phyloP scores from a whole-genome alignment of 2,888 invertebrate genomes.

The Drosophila nr. fundita region DNA sequence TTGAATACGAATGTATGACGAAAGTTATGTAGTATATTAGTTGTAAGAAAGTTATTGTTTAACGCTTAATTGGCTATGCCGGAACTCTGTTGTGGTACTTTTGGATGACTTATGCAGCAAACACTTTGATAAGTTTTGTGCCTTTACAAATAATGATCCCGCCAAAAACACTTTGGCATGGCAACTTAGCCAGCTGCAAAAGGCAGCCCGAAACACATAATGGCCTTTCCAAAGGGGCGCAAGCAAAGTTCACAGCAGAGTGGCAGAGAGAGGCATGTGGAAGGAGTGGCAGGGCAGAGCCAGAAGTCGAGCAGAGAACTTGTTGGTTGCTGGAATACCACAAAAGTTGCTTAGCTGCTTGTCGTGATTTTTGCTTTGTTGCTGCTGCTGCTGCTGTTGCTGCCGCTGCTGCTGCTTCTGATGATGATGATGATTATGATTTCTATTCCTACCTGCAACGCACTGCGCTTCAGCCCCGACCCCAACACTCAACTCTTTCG shows the following conservation, averaged over 20 bases:
- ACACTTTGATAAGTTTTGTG: slow-evolving; percentile 48
- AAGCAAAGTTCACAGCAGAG: slow-evolving; percentile 4
- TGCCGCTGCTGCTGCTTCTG: slow-evolving; percentile 9
- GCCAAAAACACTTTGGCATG: slow-evolving; percentile 30
- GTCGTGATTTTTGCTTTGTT: slow-evolving; percentile 36
- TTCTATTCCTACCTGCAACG: slow-evolving; percentile 51
- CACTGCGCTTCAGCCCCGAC: background rate
- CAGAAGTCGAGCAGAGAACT: background rate
- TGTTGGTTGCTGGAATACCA: slow-evolving; percentile 34
- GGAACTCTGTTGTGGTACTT: slow-evolving; percentile 15
- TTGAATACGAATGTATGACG: background rate
- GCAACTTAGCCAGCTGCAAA: slow-evolving; percentile 25
- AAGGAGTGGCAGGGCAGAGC: background rate
- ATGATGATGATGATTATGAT: slow-evolving; percentile 29
- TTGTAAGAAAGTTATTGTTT: slow-evolving; percentile 1
- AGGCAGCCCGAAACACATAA: slow-evolving; percentile 40
- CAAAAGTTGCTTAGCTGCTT: slow-evolving; percentile 55
- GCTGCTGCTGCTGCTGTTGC: slow-evolving; percentile 6
- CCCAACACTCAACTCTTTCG: background rate
- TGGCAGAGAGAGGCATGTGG: background rate
- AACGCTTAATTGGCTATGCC: slow-evolving; percentile 21
- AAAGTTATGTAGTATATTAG: background rate
- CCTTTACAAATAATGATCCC: slow-evolving; percentile 30
- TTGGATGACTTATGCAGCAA: slow-evolving; percentile 28
- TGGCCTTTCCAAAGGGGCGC: slow-evolving; percentile 43